Evolutionary conservation across 2,888 invertebrate species (phyloP).

Genomic region (Gerris lacustris): DNA sequence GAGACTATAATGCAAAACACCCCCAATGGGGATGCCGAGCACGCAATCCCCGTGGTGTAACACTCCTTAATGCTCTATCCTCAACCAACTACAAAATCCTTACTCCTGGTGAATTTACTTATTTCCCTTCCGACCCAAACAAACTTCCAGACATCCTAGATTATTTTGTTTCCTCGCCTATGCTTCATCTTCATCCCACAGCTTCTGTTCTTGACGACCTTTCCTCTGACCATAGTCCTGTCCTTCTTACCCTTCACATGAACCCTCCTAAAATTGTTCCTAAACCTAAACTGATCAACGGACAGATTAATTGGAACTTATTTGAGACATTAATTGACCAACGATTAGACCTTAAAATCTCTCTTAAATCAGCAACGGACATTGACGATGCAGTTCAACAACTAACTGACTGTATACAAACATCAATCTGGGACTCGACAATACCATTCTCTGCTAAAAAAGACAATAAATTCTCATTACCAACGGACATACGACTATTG

Average conservation of each 20-base stretch:
- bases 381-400: too few relatives aligned
- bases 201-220: conserved; percentile 24
- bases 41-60: conserved; percentile 19
- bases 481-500: too few relatives aligned
- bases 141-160: conserved; percentile 26
- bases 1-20: conserved; percentile 29
- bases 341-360: too few relatives aligned
- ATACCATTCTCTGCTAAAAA: too few relatives aligned
- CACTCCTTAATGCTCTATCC: background rate
- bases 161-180: conserved; percentile 22
- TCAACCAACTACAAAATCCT: background rate
- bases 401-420: too few relatives aligned
- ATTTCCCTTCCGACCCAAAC: conserved; percentile 27
- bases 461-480: too few relatives aligned
- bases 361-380: too few relatives aligned
- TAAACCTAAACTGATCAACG: too few relatives aligned
- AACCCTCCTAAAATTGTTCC: too few relatives aligned
- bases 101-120: conserved; percentile 19
- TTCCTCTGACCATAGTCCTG: conserved; percentile 24
- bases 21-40: conserved; percentile 27
- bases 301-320: too few relatives aligned
- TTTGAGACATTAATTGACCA: too few relatives aligned
- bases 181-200: conserved; percentile 15
- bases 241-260: conserved; percentile 19
- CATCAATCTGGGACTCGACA: too few relatives aligned